phyloP scores from a whole-genome alignment of 2,113 vertebrate genomes.

The Anas platyrhynchos region DNA sequence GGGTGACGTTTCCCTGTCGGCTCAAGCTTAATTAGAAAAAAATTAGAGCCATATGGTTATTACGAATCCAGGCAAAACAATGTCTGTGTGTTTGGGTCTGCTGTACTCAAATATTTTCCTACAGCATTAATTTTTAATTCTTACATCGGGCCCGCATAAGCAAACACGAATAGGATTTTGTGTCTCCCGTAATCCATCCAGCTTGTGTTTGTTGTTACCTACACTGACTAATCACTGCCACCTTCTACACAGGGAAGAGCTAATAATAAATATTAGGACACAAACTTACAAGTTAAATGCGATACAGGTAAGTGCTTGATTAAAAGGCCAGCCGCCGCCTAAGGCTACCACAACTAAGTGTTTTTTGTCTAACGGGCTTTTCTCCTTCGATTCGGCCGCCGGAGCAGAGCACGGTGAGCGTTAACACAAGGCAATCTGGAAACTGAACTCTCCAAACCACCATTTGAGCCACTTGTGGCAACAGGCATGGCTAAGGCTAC shows the following conservation, averaged over 20 bases:
- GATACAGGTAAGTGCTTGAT: slow-evolving; percentile 30
- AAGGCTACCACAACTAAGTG: slow-evolving; percentile 43
- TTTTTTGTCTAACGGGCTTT: slow-evolving; percentile 57
- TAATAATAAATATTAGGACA: slow-evolving; percentile 66
- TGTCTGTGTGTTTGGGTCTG: slow-evolving; percentile 27
- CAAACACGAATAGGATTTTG: slow-evolving; percentile 50
- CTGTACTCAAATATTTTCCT: slow-evolving; percentile 23
- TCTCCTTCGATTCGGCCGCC: neutral
- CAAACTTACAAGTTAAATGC: slow-evolving; percentile 56
- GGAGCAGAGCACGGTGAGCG: neutral
- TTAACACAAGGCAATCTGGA: neutral
- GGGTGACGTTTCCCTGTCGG: neutral
- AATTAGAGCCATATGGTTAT: slow-evolving; percentile 7
- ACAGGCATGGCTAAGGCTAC: neutral
- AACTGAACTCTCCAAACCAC: neutral
- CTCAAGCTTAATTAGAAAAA: slow-evolving; percentile 28
- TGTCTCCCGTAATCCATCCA: slow-evolving; percentile 29
- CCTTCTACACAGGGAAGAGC: neutral
- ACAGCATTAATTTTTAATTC: slow-evolving; percentile 44
- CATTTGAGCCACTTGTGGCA: neutral
- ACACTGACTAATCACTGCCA: neutral
- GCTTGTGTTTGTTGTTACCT: slow-evolving; percentile 55
- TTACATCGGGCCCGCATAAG: slow-evolving; percentile 6
- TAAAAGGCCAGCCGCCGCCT: slow-evolving; percentile 45
- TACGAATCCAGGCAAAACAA: slow-evolving; percentile 28